phyloP scores from a whole-genome alignment of 2,113 vertebrate species.

The Tragelaphus imberbis region DNA sequence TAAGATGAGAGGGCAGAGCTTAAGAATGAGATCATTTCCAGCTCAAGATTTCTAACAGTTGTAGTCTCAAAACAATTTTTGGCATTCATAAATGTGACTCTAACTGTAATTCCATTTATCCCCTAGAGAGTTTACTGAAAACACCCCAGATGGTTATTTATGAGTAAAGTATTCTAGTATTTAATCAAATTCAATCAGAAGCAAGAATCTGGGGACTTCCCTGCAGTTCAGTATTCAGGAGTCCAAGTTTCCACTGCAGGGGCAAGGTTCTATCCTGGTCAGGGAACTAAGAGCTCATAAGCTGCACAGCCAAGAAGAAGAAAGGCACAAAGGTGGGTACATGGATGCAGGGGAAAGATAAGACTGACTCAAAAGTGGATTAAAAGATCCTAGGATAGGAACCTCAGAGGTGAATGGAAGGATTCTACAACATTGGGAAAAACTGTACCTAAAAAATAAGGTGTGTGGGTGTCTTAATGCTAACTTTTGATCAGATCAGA shows the following conservation, averaged over 20 bases:
- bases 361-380: neutral
- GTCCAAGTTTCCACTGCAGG: neutral
- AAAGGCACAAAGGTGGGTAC: neutral
- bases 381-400: neutral
- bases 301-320: neutral
- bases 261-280: neutral
- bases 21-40: constrained; percentile 58
- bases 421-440: neutral
- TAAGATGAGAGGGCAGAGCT: neutral
- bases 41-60: constrained; percentile 43
- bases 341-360: neutral
- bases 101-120: constrained; percentile 22
- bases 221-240: neutral
- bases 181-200: constrained; percentile 36
- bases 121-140: constrained; percentile 47
- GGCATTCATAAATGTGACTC: constrained; percentile 44
- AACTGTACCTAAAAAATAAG: neutral
- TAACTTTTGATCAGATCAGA: neutral
- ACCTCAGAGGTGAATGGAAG: neutral
- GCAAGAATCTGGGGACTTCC: neutral
- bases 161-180: constrained; percentile 19
- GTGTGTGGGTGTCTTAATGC: neutral
- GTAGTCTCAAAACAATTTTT: constrained; percentile 50
- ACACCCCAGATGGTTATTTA: constrained; percentile 42
- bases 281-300: neutral